Conservation (phyloP, 2,113 vertebrate genomes). For the Phocoena phocoena region DNA sequence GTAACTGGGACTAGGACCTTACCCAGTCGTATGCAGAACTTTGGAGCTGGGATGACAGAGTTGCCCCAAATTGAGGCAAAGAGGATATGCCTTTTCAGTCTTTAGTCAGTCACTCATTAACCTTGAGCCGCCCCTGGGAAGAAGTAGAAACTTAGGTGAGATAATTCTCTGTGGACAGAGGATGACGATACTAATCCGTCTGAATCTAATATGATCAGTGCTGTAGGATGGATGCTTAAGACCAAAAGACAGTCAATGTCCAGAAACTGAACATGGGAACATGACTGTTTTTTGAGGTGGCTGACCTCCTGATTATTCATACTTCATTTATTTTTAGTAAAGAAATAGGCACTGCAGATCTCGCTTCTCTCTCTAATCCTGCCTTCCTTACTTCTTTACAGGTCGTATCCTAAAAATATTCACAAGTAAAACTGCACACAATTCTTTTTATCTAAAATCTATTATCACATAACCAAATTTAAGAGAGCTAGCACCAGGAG, state of each 20-base stretch:
- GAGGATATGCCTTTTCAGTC: background rate
- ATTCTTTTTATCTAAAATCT: background rate
- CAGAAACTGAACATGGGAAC: background rate
- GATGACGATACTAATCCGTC: background rate
- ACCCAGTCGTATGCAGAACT: background rate
- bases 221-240: background rate
- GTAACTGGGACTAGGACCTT: background rate
- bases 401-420: background rate
- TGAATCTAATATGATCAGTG: background rate
- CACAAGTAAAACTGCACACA: background rate
- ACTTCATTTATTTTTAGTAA: background rate
- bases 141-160: background rate
- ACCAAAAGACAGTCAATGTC: background rate
- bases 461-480: background rate
- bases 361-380: background rate
- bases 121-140: background rate
- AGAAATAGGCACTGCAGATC: background rate
- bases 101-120: background rate
- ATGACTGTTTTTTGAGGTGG: background rate
- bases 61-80: background rate
- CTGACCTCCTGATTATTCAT: background rate
- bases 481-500: background rate
- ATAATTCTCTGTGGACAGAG: background rate
- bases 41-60: background rate
- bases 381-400: background rate